Evolutionary conservation across 2,113 vertebrate genomes (phyloP).

Genomic region (Leiothrix lutea): DNA sequence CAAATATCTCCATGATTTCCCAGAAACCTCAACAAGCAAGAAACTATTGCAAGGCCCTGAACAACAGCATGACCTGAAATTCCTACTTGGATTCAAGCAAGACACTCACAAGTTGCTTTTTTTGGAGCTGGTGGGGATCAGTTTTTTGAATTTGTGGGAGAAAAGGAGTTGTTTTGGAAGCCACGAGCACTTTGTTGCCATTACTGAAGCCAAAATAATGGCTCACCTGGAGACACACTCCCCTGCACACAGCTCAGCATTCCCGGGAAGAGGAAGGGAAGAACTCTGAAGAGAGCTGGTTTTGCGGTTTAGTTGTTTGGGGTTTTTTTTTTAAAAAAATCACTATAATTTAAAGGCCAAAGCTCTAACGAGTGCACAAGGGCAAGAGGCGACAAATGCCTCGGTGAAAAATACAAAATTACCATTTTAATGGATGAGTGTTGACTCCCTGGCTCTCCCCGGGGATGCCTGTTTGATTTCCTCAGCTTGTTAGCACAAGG

Average conservation of each 20-base stretch:
- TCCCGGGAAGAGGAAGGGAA: background rate
- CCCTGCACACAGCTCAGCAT: background rate
- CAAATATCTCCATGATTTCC: background rate
- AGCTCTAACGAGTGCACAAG: slow-evolving; percentile 3
- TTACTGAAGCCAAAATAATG: background rate
- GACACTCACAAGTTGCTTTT: background rate
- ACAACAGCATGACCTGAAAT: background rate
- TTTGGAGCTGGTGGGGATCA: fast-evolving
- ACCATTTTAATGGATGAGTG: slow-evolving; percentile 35
- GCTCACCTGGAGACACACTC: fast-evolving
- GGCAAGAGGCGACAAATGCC: slow-evolving; percentile 12
- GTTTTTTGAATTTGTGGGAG: background rate
- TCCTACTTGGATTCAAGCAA: background rate
- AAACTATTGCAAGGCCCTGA: background rate
- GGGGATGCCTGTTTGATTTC: slow-evolving; percentile 20
- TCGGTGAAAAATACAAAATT: slow-evolving; percentile 34
- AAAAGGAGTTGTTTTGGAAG: background rate
- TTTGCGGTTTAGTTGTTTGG: background rate
- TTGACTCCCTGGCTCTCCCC: background rate
- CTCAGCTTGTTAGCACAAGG: slow-evolving; percentile 35
- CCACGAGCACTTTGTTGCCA: background rate
- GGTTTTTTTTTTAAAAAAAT: background rate
- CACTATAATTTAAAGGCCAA: slow-evolving; percentile 38
- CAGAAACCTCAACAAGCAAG: background rate
- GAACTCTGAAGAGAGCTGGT: background rate